Conservation (phyloP, 2,888 invertebrate species). For the Lasius platythorax region DNA sequence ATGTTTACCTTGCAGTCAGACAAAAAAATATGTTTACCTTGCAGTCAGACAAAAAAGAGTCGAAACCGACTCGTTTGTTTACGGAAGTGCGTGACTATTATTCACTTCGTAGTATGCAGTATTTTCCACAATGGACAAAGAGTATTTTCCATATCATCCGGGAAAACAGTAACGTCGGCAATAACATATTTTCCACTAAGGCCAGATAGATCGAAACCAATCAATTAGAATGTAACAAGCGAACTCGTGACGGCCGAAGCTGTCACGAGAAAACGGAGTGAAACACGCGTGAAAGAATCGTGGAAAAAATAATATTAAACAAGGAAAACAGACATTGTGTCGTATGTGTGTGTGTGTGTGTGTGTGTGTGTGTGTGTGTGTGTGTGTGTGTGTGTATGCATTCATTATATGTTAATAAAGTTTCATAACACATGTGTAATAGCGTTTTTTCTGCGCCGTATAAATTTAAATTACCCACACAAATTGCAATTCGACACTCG, state of each 20-base stretch:
- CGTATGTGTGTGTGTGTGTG: too few species aligned
- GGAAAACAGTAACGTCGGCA: neutral
- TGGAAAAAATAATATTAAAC: neutral
- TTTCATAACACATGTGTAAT: neutral
- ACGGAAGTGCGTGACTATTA: neutral
- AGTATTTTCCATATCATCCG: neutral
- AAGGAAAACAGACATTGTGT: neutral
- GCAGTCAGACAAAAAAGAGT: neutral
- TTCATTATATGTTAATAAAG: slow-evolving; percentile 20
- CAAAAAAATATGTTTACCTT: neutral
- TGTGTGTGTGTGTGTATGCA: too few species aligned
- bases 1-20: neutral
- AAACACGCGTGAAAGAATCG: neutral
- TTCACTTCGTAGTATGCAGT: neutral
- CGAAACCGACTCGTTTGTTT: neutral
- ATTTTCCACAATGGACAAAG: neutral
- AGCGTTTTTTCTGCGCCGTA: neutral
- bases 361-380: too few species aligned
- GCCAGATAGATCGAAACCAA: slow-evolving; percentile 21
- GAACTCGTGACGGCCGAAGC: too few species aligned
- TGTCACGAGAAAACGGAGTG: slow-evolving; percentile 12
- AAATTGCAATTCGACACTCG: neutral
- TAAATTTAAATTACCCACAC: slow-evolving; percentile 1
- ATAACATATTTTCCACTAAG: slow-evolving; percentile 13
- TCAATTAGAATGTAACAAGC: slow-evolving; percentile 18